Evolutionary conservation across 2,113 vertebrate genomes (phyloP).

Genomic region (Calidris pygmaea): DNA sequence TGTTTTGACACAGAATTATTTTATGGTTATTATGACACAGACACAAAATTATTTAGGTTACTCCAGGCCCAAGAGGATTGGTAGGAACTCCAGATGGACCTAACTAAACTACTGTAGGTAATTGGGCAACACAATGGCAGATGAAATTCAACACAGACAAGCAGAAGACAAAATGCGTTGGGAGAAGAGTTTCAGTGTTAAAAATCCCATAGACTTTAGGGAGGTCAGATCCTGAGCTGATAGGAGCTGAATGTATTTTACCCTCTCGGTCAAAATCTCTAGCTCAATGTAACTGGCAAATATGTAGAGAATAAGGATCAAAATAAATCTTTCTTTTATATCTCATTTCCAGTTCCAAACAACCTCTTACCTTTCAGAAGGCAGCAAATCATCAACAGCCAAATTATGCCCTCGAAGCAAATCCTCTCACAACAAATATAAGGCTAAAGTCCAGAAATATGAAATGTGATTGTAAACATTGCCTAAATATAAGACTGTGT

Average conservation of each 20-base stretch:
- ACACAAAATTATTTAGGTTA: slow-evolving; percentile 33
- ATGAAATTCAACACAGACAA: slow-evolving; percentile 32
- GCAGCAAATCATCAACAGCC: not conserved
- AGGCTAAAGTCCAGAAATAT: not conserved
- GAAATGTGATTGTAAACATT: not conserved
- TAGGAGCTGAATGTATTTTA: not conserved
- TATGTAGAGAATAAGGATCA: not conserved
- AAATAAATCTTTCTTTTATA: not conserved
- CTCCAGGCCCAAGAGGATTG: not conserved
- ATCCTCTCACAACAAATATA: not conserved
- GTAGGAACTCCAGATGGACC: slow-evolving; percentile 20
- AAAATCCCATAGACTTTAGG: not conserved
- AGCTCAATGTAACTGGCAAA: not conserved
- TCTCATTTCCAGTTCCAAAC: not conserved
- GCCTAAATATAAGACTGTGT: not conserved
- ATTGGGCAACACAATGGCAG: slow-evolving; percentile 41
- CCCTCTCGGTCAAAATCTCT: not conserved
- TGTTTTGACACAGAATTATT: slow-evolving; percentile 66
- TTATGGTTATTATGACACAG: slow-evolving; percentile 53
- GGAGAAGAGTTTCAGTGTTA: slow-evolving; percentile 37
- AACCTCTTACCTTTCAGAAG: not conserved
- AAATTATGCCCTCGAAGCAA: not conserved
- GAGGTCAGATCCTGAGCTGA: not conserved
- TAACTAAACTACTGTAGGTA: slow-evolving; percentile 11
- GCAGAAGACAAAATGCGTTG: not conserved